Base-by-base conservation (phyloP, 2,888 invertebrate genomes). In the Phorcus lineatus region DNA sequence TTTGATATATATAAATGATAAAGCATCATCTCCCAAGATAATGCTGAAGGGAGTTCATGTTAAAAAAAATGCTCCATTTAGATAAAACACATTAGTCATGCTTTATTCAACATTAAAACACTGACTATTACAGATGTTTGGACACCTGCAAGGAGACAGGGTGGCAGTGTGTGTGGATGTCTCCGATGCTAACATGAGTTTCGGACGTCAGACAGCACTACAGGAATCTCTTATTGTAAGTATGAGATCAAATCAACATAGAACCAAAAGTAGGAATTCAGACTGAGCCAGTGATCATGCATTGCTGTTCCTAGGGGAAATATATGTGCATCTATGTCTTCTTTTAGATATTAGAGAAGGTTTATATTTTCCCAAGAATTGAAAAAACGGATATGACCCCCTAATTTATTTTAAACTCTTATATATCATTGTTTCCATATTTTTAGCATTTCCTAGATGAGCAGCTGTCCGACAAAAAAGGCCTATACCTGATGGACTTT, bases 401-500 rank as follows among this genome's bases (percentile, higher is more conserved):
- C 7, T n/a, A n/a, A n/a, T n/a, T n/a, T n/a, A n/a, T n/a, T n/a
- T n/a, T n/a, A n/a, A n/a, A n/a, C n/a, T n/a, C n/a, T n/a, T n/a
- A n/a, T n/a, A n/a, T n/a, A n/a, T n/a, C n/a, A 16, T 57, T 24
- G 7, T 57, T 7, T 19, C 24, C 7, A 3, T 70, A 19, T 55
- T 53, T 83, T 88, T 85, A 93, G 93, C 92, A 93, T 84, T 84
- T 93, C 55, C 84, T 93, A 19, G 92, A 93, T 87, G 93, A 93
- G 82, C 93, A 93, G 82, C 80, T 93, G 57, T 85, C 90, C 6
- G 85, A 87, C 67, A 93, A 91, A 85, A 86, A 88, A 53, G 87
- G 89, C 16, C 79, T 93, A 36, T 93, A 92, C 82, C 84, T 93
- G 82, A 87, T 91, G 80, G 85, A 89, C 19, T 93, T 92, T 88